Base-by-base conservation (phyloP, 2,113 vertebrate genomes). In the Crotalus helleri region DNA sequence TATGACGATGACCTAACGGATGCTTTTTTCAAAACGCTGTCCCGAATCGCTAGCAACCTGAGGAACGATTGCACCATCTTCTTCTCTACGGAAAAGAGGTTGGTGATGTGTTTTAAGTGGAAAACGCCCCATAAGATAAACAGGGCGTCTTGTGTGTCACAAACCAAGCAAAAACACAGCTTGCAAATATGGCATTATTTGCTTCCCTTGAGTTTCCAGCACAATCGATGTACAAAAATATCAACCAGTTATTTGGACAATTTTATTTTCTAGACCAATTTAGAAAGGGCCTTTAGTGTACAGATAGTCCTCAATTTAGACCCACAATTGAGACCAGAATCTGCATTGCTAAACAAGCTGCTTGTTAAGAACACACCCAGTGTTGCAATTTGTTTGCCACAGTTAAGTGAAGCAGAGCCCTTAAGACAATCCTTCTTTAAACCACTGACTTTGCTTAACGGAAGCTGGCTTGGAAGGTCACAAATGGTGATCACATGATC, bases 1-100 rank as follows among this genome's bases (percentile, higher is more conserved):
- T 99, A 99, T 4, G 99, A 99, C 0, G 98, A 99, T 1, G 98
- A 99, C 59, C 96, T 99, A 59, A 99, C 99, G 0, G 98, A 99
- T 4, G 98, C 98, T 2, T 94, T 99, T 21, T 99, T 99, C 96
- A 96, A 96, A 94, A 99, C 97, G 0, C 94, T 99, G 3, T 98
- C 97, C 69, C 97, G 97, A 89, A 97, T 99, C 74, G 97, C 97
- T 94, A 97, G 95, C 94, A 97, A 94, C 93, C 96, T 99, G 59
- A 94, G 89, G 61, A 97, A 97, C 5, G 90, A 97, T 92, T 98
- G 98, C 95, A 98, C 97, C 0, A 49, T 98, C 95, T 98, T 98
- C 92, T 95, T 99, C 10, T 98, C 98, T 0, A 95, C 99, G 81
- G 99, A 99, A 96, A 99, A 98, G 96, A 98, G 99, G 99, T 98